Evolutionary conservation across 2,797 vertebrate species (phyloP).

Genomic region (Borostomias antarcticus): DNA sequence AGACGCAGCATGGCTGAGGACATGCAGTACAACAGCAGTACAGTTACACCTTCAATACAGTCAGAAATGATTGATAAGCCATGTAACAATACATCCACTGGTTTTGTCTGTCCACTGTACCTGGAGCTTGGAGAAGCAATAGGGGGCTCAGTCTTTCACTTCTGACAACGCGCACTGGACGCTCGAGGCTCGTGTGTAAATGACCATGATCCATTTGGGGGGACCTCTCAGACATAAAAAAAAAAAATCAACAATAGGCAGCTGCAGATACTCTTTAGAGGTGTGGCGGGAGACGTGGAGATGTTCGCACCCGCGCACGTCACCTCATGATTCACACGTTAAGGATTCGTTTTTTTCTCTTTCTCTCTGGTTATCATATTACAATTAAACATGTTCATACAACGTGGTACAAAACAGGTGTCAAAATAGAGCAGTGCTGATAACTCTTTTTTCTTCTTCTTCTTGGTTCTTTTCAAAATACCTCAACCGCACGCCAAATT

Average conservation of each 20-base stretch:
- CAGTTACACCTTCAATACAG: conserved; percentile 21
- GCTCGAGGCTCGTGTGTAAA: background rate
- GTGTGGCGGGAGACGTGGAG: background rate
- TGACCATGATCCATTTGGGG: background rate
- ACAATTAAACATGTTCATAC: conserved; percentile 31
- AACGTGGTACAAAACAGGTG: conserved; percentile 41
- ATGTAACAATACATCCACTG: conserved; percentile 14
- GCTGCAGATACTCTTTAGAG: background rate
- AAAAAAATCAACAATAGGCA: background rate
- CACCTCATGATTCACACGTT: background rate
- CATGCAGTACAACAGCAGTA: conserved; percentile 40
- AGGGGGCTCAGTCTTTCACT: background rate
- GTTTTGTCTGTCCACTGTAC: background rate
- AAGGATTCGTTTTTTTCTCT: background rate
- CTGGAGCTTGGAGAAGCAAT: background rate
- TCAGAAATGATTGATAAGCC: conserved; percentile 12
- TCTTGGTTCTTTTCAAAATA: conserved; percentile 43
- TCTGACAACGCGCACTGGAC: background rate
- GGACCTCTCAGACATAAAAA: background rate
- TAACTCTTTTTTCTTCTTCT: conserved; percentile 27
- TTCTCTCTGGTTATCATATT: conserved; percentile 16
- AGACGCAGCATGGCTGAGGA: conserved; percentile 40
- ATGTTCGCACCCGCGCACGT: background rate
- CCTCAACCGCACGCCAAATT: conserved; percentile 34
- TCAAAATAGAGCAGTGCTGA: conserved; percentile 50